Conservation (phyloP, 2,888 invertebrate species). For the Dorcus parallelipipedus region DNA sequence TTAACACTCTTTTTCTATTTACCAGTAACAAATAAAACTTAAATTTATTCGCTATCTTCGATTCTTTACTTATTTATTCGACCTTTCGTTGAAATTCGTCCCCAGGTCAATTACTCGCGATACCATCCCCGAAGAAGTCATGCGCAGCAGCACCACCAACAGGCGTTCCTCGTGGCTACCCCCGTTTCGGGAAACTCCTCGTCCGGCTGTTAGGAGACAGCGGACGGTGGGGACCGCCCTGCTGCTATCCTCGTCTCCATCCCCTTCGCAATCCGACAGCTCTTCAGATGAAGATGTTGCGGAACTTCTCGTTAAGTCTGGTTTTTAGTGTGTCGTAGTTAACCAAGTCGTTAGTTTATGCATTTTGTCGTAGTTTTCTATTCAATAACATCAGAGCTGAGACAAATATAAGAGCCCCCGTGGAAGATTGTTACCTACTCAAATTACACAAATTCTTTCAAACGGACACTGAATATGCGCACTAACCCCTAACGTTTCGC, state of each 20-base stretch:
- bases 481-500: too few species aligned
- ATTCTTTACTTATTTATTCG: constrained; percentile 1
- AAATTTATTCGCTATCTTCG: background rate
- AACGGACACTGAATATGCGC: too few species aligned
- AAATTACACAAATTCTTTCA: too few species aligned
- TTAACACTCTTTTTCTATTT: too few species aligned
- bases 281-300: constrained; percentile 49
- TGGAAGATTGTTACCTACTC: too few species aligned
- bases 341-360: too few species aligned
- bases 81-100: background rate
- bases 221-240: constrained; percentile 60
- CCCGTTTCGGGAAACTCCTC: constrained; percentile 53
- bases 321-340: constrained; percentile 29
- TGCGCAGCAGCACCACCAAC: constrained; percentile 31
- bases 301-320: constrained; percentile 43
- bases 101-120: constrained; percentile 60
- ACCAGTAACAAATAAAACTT: too few species aligned
- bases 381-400: too few species aligned
- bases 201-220: constrained; percentile 60
- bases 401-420: too few species aligned
- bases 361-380: too few species aligned
- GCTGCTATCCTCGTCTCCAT: constrained; percentile 62
- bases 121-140: constrained; percentile 66
- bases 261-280: constrained; percentile 48
- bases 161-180: constrained; percentile 44